Conservation (phyloP, 2,797 vertebrate species). For the Morelia viridis region DNA sequence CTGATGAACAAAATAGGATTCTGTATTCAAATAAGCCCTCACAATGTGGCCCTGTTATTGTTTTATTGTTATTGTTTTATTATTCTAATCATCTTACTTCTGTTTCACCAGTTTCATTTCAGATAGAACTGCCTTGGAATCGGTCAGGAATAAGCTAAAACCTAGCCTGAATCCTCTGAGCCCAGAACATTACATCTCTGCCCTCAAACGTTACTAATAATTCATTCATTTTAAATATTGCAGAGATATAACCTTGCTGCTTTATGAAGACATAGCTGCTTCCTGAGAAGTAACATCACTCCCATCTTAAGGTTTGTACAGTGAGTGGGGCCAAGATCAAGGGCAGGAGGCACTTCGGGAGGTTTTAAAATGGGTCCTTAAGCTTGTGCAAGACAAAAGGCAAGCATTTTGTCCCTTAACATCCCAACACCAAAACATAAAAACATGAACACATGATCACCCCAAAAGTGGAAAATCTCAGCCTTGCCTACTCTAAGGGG, state of each 20-base stretch:
- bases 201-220: background rate
- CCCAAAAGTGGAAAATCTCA: background rate
- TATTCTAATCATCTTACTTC: background rate
- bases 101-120: background rate
- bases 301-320: background rate
- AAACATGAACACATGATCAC: background rate
- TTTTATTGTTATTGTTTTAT: background rate
- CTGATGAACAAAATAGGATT: background rate
- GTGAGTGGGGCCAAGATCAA: background rate
- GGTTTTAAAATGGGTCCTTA: background rate
- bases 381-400: background rate
- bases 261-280: background rate
- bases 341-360: background rate
- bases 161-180: background rate
- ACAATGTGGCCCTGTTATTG: background rate
- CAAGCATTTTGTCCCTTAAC: background rate
- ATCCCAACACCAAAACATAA: background rate
- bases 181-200: background rate
- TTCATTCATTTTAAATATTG: background rate
- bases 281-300: background rate
- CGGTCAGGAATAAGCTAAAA: background rate
- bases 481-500: background rate
- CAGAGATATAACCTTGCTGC: background rate
- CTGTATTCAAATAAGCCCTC: background rate
- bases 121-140: background rate